A percentile compares a stretch with the other conserved stretches of the same genome.
Conservation (phyloP, 2,113 vertebrate species). For the Phalacrocorax aristotelis region DNA sequence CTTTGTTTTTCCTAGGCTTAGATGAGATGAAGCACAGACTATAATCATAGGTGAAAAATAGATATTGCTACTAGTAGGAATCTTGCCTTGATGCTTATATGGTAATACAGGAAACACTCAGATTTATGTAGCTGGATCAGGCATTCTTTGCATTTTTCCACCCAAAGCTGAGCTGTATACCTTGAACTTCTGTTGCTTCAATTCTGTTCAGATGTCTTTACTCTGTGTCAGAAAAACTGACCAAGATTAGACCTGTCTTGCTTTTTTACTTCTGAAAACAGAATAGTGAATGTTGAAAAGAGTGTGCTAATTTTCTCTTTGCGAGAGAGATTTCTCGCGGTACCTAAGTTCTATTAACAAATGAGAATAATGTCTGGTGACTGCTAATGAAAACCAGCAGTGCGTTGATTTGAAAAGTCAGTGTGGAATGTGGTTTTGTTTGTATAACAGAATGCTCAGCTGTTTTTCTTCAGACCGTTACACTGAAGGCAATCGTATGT, state of each 20-base stretch:
- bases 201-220: not conserved
- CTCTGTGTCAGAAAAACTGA: not conserved
- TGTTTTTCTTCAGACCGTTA: conserved; percentile 43
- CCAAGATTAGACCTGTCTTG: not conserved
- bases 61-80: not conserved
- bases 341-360: not conserved
- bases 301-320: not conserved
- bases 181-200: not conserved
- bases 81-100: not conserved
- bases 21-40: not conserved
- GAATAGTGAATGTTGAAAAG: not conserved
- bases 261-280: not conserved
- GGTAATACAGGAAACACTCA: not conserved
- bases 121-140: not conserved
- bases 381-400: conserved; percentile 52
- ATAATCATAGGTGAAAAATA: not conserved
- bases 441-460: conserved; percentile 19
- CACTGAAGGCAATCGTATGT: not conserved
- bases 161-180: not conserved
- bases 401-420: conserved; percentile 8
- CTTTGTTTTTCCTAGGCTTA: not conserved
- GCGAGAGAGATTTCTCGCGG: not conserved
- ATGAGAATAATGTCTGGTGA: not conserved
- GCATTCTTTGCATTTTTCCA: conserved; percentile 24
- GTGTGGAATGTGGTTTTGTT: conserved; percentile 52